Percentiles rank a stretch among this genome's conserved stretches.
Conservation (phyloP, 2,113 vertebrate species). For the Eubucco bourcierii region DNA sequence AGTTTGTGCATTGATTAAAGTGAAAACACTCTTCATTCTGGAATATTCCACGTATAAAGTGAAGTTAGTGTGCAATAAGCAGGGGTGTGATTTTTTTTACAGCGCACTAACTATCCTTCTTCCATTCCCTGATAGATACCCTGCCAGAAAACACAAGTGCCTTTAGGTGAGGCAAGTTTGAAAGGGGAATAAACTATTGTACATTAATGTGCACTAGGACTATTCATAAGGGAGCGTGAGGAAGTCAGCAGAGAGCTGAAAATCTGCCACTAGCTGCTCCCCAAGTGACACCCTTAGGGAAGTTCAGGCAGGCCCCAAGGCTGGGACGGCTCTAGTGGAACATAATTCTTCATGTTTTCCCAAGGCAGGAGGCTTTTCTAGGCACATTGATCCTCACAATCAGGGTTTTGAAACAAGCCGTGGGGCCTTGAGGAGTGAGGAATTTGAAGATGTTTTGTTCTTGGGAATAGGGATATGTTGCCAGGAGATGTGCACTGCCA, state of each 20-base stretch:
- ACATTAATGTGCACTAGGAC: slow-evolving; percentile 2
- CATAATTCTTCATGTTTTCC: neutral
- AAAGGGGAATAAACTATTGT: slow-evolving; percentile 42
- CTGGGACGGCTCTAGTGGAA: neutral
- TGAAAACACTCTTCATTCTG: slow-evolving; percentile 71
- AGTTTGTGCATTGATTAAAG: slow-evolving; percentile 75
- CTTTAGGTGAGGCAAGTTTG: slow-evolving; percentile 59
- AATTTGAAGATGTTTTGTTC: neutral
- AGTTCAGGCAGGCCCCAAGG: neutral
- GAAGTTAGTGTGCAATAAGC: slow-evolving; percentile 67
- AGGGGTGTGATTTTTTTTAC: slow-evolving; percentile 68
- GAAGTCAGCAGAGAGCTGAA: neutral
- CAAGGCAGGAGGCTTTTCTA: neutral
- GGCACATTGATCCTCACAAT: accelerated
- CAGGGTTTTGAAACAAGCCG: neutral
- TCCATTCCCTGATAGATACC: slow-evolving; percentile 58
- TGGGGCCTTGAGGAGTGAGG: neutral
- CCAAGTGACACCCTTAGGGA: neutral
- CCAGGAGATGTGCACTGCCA: neutral
- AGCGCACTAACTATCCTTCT: slow-evolving; percentile 50
- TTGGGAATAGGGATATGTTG: neutral
- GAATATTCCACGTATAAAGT: slow-evolving; percentile 62
- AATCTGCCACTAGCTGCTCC: neutral
- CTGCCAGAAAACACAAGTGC: slow-evolving; percentile 55
- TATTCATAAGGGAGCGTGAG: neutral